These are phyloP conservation scores for Sebastes minor DNA, from an alignment of 2,797 vertebrate species.

Conservation along the genomic window DNA sequence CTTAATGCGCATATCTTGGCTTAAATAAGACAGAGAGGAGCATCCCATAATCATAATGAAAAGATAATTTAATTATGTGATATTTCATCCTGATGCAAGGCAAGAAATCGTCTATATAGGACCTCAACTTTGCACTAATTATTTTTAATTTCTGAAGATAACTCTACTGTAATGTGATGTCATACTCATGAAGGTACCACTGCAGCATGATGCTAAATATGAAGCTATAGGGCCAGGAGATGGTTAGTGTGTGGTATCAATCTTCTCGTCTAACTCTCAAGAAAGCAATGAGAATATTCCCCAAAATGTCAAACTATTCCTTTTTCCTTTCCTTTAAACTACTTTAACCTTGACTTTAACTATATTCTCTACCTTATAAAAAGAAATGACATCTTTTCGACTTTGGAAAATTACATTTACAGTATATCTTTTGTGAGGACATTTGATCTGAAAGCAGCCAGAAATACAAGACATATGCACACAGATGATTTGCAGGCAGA, in stretches of 20 bases:
- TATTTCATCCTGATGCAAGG: neutral
- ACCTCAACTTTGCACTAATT: no score
- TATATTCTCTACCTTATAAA: neutral
- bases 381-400: neutral
- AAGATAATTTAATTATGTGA: neutral
- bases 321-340: neutral
- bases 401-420: neutral
- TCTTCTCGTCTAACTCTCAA: neutral
- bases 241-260: neutral
- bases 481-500: slow-evolving; percentile 35
- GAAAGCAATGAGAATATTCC: neutral
- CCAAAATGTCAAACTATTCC: neutral
- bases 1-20: neutral
- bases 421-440: neutral
- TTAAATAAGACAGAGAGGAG: neutral
- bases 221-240: no score
- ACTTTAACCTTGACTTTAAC: neutral
- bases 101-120: no score
- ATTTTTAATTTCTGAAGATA: no score
- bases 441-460: neutral
- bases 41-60: neutral
- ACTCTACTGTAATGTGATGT: no score
- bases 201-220: no score
- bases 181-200: no score
- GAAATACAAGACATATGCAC: slow-evolving; percentile 5